These are phyloP conservation scores for Eulithis prunata DNA, from an alignment of 2,888 invertebrate genomes.

Conservation along the genomic window DNA sequence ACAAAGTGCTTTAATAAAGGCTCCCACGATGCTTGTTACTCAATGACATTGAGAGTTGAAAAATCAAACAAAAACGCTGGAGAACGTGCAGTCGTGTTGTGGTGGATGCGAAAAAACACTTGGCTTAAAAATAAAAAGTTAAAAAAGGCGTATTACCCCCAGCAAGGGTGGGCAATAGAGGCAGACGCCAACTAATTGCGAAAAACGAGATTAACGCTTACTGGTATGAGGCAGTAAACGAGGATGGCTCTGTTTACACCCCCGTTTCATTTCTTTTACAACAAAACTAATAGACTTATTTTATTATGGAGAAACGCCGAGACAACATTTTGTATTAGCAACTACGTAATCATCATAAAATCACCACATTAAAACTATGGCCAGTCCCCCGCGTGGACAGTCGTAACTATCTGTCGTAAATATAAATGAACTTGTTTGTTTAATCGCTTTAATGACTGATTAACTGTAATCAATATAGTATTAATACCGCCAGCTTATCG, in stretches of 20 bases:
- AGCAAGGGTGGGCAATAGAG: constrained; percentile 65
- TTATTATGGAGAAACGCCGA: constrained; percentile 67
- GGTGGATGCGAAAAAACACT: constrained; percentile 58
- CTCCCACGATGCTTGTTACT: constrained; percentile 44
- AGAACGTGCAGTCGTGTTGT: constrained; percentile 49
- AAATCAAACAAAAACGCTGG: constrained; percentile 50
- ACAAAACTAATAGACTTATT: constrained; percentile 75
- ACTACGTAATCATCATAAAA: constrained; percentile 71
- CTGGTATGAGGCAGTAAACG: constrained; percentile 71
- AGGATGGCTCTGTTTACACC: constrained; percentile 70
- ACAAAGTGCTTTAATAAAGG: constrained; percentile 34
- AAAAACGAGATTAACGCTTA: constrained; percentile 80
- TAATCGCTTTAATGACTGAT: constrained; percentile 33
- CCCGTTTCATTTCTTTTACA: constrained; percentile 69
- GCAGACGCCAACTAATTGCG: constrained; percentile 76
- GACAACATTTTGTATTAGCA: constrained; percentile 69
- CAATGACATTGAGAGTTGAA: constrained; percentile 45
- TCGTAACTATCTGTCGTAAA: constrained; percentile 35
- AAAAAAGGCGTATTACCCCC: constrained; percentile 67
- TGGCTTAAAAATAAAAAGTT: constrained; percentile 59
- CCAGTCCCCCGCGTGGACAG: constrained; percentile 34
- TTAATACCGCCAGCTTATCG: constrained; percentile 7
- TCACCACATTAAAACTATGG: constrained; percentile 51
- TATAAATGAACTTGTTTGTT: constrained; percentile 36
- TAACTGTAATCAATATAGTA: constrained; percentile 23